Evolutionary conservation across 2,113 vertebrate species (phyloP), one percentile per base, ranked within the genome.

Genomic region (Eolophus roseicapilla): DNA sequence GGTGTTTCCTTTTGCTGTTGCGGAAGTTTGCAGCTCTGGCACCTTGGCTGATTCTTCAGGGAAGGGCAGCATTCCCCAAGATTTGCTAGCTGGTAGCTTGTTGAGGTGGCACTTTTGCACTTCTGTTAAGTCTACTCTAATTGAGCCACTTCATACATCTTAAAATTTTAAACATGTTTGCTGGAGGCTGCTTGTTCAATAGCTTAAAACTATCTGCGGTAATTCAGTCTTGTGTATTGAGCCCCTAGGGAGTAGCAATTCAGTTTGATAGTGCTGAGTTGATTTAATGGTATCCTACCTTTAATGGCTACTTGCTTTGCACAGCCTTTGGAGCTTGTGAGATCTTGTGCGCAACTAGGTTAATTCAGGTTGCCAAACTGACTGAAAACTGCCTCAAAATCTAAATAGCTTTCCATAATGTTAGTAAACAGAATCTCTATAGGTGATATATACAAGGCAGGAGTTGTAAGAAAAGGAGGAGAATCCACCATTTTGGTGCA

Each of bases 401-500:
- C 18, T 50, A 2, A 44, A 29, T 7, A 55, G 24, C 12, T 76
- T 74, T 67, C 41, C 76, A 20, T 64, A 44, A 73, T 27, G 14
- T 31, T 33, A 59, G 31, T 41, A 6, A 63, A 27, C 39, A 37
- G 65, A 65, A 41, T 73, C 16, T 27, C 14, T 14, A 2, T 37
- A 19, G 77, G 60, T 44, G 19, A 27, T 4, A 24, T 28, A 20
- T 41, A 29, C 20, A 75, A 65, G 29, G 24, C 37, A 74, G 78
- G 33, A 57, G 28, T 5, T 59, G 4, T 37, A 44, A 55, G n/a
- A 71, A 49, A 2, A 67, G 20, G n/a, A 60, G 17, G 15, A 52
- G 44, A 37, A 35, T 37, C 35, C 7, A 14, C 27, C 8, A 3
- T 31, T 78, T 39, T 0, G 1, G n/a, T 25, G 65, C 31, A 41